A percentile compares a stretch with the other conserved stretches of the same genome.
Conservation (phyloP, 2,113 vertebrate genomes). For the Archilochus colubris region DNA sequence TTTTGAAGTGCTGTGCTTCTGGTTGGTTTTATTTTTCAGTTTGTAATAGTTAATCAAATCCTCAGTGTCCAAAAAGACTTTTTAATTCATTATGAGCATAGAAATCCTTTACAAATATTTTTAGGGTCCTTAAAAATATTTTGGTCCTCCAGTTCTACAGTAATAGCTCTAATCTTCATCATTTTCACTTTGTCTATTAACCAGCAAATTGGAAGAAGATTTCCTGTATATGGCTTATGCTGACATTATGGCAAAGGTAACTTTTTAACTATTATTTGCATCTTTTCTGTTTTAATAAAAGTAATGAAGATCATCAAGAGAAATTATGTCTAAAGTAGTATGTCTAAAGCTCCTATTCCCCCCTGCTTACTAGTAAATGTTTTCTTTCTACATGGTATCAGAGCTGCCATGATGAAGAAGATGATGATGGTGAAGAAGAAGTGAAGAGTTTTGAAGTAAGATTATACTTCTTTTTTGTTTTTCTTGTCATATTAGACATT, state of each 20-base stretch:
- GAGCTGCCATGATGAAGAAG: conserved; percentile 97
- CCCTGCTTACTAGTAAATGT: background rate
- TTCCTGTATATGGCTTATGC: conserved; percentile 97
- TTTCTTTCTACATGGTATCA: conserved; percentile 51
- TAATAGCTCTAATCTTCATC: background rate
- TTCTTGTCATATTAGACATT: conserved; percentile 47
- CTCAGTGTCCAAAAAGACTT: background rate
- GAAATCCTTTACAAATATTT: background rate
- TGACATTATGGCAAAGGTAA: conserved; percentile 98
- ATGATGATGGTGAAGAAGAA: conserved; percentile 92
- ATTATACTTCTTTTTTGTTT: conserved; percentile 23
- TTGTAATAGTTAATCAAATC: background rate
- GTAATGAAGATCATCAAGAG: background rate
- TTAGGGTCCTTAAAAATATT: background rate
- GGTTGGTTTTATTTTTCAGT: background rate
- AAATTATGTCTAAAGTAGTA: background rate
- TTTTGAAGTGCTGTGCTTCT: background rate
- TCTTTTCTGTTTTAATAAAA: background rate
- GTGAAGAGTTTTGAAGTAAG: conserved; percentile 98
- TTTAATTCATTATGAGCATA: background rate
- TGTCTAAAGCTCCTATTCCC: background rate
- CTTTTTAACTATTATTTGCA: background rate
- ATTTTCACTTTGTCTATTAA: conserved; percentile 34
- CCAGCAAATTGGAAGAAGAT: conserved; percentile 95
- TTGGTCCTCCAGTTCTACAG: background rate